These are phyloP conservation scores for Tarsius wallacei DNA, from an alignment of 2,797 vertebrate species.

Conservation along the genomic window DNA sequence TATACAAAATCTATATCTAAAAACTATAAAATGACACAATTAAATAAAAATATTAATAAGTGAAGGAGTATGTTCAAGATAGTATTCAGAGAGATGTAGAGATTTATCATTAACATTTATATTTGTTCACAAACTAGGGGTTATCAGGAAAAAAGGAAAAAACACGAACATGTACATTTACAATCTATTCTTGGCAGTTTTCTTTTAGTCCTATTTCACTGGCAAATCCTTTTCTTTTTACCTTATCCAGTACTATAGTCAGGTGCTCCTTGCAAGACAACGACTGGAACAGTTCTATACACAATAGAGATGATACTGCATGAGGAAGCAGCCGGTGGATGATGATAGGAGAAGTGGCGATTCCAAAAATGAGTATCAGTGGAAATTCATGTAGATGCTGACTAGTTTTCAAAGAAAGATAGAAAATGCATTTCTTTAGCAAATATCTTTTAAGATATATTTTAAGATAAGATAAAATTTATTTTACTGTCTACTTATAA, in stretches of 20 bases:
- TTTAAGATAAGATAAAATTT: slow-evolving; percentile 52
- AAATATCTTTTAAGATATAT: slow-evolving; percentile 69
- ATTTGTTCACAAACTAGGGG: background rate
- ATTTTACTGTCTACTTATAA: slow-evolving; percentile 60
- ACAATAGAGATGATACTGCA: slow-evolving; percentile 97
- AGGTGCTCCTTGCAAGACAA: slow-evolving; percentile 97
- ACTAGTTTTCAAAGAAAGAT: slow-evolving; percentile 89
- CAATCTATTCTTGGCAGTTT: slow-evolving; percentile 18
- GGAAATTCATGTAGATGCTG: slow-evolving; percentile 95
- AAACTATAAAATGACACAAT: background rate
- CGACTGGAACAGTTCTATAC: slow-evolving; percentile 98
- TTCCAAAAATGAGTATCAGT: slow-evolving; percentile 96
- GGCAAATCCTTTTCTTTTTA: slow-evolving; percentile 87
- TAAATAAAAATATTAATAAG: slow-evolving; percentile 61
- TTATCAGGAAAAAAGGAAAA: too few relatives aligned
- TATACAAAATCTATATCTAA: background rate
- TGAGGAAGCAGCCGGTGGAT: slow-evolving; percentile 97
- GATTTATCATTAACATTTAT: slow-evolving; percentile 40
- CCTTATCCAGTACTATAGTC: slow-evolving; percentile 96
- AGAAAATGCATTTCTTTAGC: slow-evolving; percentile 65
- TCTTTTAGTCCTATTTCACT: slow-evolving; percentile 10
- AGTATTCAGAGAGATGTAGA: slow-evolving; percentile 12
- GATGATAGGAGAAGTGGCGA: slow-evolving; percentile 97
- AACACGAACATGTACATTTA: background rate
- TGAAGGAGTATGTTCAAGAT: slow-evolving; percentile 46